Evolutionary conservation across 2,797 vertebrate species (phyloP).

Genomic region (Micromesistius poutassou): DNA sequence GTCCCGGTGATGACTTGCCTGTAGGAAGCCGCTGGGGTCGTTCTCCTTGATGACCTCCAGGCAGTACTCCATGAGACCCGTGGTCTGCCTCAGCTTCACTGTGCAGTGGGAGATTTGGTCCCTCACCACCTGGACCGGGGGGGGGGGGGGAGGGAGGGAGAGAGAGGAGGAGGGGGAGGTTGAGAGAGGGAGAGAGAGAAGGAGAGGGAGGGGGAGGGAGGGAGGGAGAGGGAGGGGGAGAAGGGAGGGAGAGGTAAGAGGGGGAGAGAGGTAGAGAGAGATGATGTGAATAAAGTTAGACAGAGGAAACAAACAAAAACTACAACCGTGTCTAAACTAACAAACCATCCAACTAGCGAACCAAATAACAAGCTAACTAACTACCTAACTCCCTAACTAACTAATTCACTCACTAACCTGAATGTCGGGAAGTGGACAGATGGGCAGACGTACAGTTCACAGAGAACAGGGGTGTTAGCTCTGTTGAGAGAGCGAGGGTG

Average conservation of each 20-base stretch:
- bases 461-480: no score
- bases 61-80: conserved; percentile 97
- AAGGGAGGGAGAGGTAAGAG: no score
- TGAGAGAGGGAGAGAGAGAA: neutral
- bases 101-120: conserved; percentile 99
- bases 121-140: conserved; percentile 82
- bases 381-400: no score
- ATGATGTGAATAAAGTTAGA: neutral
- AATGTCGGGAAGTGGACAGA: no score
- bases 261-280: neutral
- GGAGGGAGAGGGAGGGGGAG: neutral
- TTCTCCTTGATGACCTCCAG: conserved; percentile 99
- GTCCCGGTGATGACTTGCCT: conserved; percentile 68
- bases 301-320: neutral
- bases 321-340: no score
- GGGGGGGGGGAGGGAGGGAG: neutral
- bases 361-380: no score
- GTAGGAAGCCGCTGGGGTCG: conserved; percentile 96
- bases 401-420: neutral
- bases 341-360: no score
- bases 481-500: no score
- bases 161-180: neutral
- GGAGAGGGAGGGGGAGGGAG: conserved; percentile 2
- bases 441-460: no score
- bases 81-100: conserved; percentile 96